These are phyloP conservation scores for Magallana gigas DNA, from an alignment of 1,140 invertebrate genomes.

Conservation along the genomic window DNA sequence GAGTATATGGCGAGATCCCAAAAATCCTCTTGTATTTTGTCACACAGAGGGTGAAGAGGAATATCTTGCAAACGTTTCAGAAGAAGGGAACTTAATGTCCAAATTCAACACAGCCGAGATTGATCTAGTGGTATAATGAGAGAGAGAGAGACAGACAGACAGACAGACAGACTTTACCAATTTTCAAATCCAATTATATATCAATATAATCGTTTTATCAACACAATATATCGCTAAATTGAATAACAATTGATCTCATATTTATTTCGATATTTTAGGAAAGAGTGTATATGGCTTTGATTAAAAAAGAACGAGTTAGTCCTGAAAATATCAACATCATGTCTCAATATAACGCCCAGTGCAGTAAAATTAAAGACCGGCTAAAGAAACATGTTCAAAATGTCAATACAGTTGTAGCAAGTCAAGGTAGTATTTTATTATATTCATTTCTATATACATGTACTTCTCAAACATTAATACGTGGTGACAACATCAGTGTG, in stretches of 20 bases:
- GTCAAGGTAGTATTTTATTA: slow-evolving; percentile 59
- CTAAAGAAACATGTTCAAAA: slow-evolving; percentile 49
- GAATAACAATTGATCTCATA: too few relatives aligned
- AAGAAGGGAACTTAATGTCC: slow-evolving; percentile 69
- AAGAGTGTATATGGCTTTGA: slow-evolving; percentile 31
- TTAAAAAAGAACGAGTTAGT: slow-evolving; percentile 37
- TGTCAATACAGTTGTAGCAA: slow-evolving; percentile 65
- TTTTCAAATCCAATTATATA: too few relatives aligned
- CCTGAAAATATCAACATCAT: slow-evolving; percentile 57
- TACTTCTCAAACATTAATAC: too few relatives aligned
- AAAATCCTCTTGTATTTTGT: slow-evolving; percentile 62
- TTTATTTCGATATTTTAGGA: neutral
- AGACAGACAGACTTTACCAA: too few relatives aligned
- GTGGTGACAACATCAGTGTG: too few relatives aligned
- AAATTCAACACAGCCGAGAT: slow-evolving; percentile 65
- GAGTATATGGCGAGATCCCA: slow-evolving; percentile 41
- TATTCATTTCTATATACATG: too few relatives aligned
- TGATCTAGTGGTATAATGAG: slow-evolving; percentile 64
- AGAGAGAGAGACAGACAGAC: too few relatives aligned
- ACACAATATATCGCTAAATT: too few relatives aligned
- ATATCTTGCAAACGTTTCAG: slow-evolving; percentile 60
- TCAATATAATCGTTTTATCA: too few relatives aligned
- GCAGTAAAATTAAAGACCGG: slow-evolving; percentile 50
- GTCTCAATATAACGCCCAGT: slow-evolving; percentile 65
- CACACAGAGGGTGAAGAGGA: slow-evolving; percentile 67